Evolutionary conservation across 1,140 invertebrate genomes (phyloP).

Genomic region (Drosophila kohkoa): DNA sequence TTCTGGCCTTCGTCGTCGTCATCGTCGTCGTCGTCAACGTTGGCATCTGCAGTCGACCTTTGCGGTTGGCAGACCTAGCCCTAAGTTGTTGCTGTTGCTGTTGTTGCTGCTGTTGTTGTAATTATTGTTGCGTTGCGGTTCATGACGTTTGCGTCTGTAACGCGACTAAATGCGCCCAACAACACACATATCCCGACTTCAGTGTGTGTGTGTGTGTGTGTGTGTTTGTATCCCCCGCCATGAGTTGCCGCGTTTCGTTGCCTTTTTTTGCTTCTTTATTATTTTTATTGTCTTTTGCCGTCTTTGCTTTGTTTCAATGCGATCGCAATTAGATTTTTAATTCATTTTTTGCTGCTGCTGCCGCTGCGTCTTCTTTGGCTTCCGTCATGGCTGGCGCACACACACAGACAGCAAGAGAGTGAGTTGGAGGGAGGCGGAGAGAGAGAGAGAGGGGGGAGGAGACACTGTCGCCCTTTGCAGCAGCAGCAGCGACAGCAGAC

Average conservation of each 20-base stretch:
- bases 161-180: constrained; percentile 74
- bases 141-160: constrained; percentile 76
- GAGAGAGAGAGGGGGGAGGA: background rate
- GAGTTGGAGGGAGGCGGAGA: background rate
- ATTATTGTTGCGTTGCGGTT: constrained; percentile 83
- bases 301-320: constrained; percentile 78
- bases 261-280: constrained; percentile 43
- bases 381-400: constrained; percentile 74
- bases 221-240: constrained; percentile 39
- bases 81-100: constrained; percentile 52
- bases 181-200: constrained; percentile 58
- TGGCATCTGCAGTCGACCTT: constrained; percentile 76
- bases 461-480: constrained; percentile 26
- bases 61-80: constrained; percentile 75
- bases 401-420: constrained; percentile 18
- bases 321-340: constrained; percentile 81
- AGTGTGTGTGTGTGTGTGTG: constrained; percentile 6
- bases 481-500: constrained; percentile 60
- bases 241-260: constrained; percentile 52
- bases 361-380: constrained; percentile 58
- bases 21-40: constrained; percentile 23
- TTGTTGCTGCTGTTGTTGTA: constrained; percentile 68
- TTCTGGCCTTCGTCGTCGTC: constrained; percentile 54
- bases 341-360: constrained; percentile 70
- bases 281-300: constrained; percentile 59